Percentiles rank a stretch among this genome's conserved stretches.
Conservation (phyloP, 1,140 invertebrate species). For the Solenopsis fugax region DNA sequence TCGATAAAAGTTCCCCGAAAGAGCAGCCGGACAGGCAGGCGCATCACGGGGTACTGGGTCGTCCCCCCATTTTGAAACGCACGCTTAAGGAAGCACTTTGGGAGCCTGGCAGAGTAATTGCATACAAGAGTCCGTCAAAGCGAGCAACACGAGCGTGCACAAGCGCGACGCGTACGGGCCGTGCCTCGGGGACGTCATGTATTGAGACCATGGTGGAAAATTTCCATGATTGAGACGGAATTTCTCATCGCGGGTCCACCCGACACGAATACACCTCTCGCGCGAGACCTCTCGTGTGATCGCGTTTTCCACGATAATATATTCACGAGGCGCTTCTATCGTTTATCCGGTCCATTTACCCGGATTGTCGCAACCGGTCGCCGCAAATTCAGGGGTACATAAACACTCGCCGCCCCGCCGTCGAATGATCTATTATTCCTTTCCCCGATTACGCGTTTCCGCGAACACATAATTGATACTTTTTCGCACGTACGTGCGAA, state of each 20-base stretch:
- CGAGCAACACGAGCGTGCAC: constrained; percentile 68
- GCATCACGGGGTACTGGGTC: constrained; percentile 3
- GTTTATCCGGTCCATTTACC: constrained; percentile 23
- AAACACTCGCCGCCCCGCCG: no score
- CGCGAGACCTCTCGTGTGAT: not conserved
- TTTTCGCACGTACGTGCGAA: not conserved
- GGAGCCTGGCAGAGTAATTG: constrained; percentile 73
- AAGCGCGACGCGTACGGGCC: constrained; percentile 37
- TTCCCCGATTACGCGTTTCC: not conserved
- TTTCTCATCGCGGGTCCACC: constrained; percentile 32
- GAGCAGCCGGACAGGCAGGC: constrained; percentile 28
- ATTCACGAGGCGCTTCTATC: not conserved
- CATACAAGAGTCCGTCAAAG: constrained; percentile 71
- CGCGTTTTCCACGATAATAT: constrained; percentile 38
- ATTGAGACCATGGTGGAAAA: constrained; percentile 1
- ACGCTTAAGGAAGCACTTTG: constrained; percentile 76
- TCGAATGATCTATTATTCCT: constrained; percentile 20
- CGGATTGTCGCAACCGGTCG: constrained; percentile 21
- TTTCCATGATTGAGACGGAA: not conserved
- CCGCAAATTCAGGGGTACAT: constrained; percentile 16
- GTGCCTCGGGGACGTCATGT: constrained; percentile 22
- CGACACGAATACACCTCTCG: not conserved
- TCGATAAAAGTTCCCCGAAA: constrained; percentile 71
- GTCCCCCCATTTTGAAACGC: constrained; percentile 62
- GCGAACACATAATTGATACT: not conserved